phyloP scores from a whole-genome alignment of 1,140 invertebrate species.

The Zaprionus tsacasi region DNA sequence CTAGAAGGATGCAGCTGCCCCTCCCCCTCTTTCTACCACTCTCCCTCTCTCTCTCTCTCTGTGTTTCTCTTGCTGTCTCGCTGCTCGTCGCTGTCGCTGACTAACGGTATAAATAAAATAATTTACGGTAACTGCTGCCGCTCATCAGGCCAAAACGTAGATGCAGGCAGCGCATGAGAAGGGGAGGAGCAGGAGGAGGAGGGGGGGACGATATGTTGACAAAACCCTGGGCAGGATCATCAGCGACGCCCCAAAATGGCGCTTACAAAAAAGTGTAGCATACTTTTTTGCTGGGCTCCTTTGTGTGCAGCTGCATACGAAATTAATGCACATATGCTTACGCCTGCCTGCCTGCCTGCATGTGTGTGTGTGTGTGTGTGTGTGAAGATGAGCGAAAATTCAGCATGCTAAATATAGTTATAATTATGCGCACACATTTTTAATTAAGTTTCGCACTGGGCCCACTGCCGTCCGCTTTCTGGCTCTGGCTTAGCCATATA shows the following conservation, averaged over 20 bases:
- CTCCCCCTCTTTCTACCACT: background rate
- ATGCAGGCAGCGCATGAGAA: background rate
- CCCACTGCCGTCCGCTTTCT: conserved; percentile 41
- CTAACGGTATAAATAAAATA: conserved; percentile 81
- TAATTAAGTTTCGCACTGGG: conserved; percentile 75
- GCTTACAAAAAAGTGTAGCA: conserved; percentile 71
- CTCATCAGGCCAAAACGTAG: conserved; percentile 67
- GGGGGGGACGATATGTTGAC: conserved; percentile 63
- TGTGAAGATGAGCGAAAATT: conserved; percentile 44
- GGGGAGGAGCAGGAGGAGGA: background rate
- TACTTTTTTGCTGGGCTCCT: conserved; percentile 68
- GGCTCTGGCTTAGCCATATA: conserved; percentile 72
- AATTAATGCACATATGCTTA: conserved; percentile 72
- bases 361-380: conserved; percentile 17
- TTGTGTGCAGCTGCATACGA: conserved; percentile 73
- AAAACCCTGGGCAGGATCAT: conserved; percentile 77
- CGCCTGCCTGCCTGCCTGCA: conserved; percentile 1
- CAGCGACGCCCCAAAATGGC: conserved; percentile 55
- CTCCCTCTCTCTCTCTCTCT: background rate
- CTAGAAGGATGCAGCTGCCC: conserved; percentile 31
- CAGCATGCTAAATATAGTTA: conserved; percentile 79
- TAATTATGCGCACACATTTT: conserved; percentile 82
- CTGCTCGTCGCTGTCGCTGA: conserved; percentile 15
- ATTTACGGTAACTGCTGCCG: conserved; percentile 81
- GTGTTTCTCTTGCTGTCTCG: background rate